Base-by-base conservation (phyloP, 2,113 vertebrate genomes). In the Ploceus nigricollis region DNA sequence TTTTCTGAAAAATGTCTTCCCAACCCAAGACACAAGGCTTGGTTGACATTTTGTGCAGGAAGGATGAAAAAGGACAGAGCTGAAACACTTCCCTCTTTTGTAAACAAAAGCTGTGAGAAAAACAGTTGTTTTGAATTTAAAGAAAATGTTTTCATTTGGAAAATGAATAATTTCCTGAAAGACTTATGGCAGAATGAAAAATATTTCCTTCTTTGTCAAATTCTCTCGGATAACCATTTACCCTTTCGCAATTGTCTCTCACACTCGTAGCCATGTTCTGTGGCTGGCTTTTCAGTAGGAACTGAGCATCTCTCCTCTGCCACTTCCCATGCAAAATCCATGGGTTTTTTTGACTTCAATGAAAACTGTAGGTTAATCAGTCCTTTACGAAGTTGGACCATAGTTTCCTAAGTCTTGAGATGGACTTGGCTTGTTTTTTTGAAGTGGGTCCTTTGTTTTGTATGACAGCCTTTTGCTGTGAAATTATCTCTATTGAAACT, bases 91-190 rank as follows among this genome's bases (percentile, higher is more conserved):
- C 72, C 54, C 47, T 69, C 79, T 93, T 65, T 24, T 54, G 48
- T 89, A 96, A 96, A 94, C 70, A 82, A 93, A 95, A 91, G 19
- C 53, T 4, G 4, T 45, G 75, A 79, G 57, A 90, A 91, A 95
- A 95, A 79, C 70, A 84, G 42, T 93, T 81, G 57, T 85, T 96
- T 95, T 82, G 84, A 92, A 81, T 93, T 90, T 70, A 61, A 86
- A 88, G 58, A 90, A 94, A 85, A 82, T 51, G 20, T 77, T 96
- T 94, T 88, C 33, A 73, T 88, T 94, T 44, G 50, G 75, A 95
- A 94, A 96, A 91, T 0, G 16, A 95, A 82, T 79, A 69, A 96
- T 94, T 89, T 89, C 87, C 89, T 87, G 91, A 87, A 93, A 57
- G 66, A 79, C 66, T 94, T 90, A 60, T 0, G 2, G 81, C 25